Evolutionary conservation across 2,113 vertebrate species (phyloP), one percentile per base, ranked within the genome.

Genomic region (Etheostoma cragini): DNA sequence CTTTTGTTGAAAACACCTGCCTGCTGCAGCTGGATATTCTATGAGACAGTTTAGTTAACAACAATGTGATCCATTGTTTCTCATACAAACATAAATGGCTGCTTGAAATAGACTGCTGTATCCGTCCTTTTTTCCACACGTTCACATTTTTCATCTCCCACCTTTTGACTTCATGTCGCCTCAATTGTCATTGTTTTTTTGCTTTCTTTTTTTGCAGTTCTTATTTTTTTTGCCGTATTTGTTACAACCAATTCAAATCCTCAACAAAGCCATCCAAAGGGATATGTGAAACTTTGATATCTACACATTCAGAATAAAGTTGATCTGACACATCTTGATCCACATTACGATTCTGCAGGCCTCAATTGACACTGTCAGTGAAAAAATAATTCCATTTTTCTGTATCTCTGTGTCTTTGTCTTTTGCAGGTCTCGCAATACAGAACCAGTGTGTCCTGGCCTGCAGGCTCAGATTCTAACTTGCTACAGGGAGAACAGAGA

Each of bases 391-490:
- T 52, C 13, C 10, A 22, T 81, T 11, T 50, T 21, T 80, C 13
- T 66, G 2, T 85, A 19, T 70, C 3, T 76, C 11, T 46, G 1
- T 21, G 3, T 79, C 11, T 76, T 16, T 66, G 17, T 66, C 80
- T 79, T 75, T 77, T 75, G 3, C 87, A 97, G 97, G 86, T 83
- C 88, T 72, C 95, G 94, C 66, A 96, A 76, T 33, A 94, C 91
- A 12, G 91, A 96, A 64, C 95, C 97, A 1, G 87, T 97, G 76
- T 99, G 98, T 85, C 62, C 87, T 3, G 89, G 89, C 49, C 93
- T 99, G 72, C 98, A 99, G 90, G 86, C 94, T 74, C 95, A 97
- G 91, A 96, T 99, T 73, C 89, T 98, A 61, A 94, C 91, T 70
- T 99, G 98, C 91, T 99, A 98, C 94, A 94, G 81, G 7, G 93